phyloP scores from a whole-genome alignment of 2,113 vertebrate genomes.

The Tychaedon coryphoeus region DNA sequence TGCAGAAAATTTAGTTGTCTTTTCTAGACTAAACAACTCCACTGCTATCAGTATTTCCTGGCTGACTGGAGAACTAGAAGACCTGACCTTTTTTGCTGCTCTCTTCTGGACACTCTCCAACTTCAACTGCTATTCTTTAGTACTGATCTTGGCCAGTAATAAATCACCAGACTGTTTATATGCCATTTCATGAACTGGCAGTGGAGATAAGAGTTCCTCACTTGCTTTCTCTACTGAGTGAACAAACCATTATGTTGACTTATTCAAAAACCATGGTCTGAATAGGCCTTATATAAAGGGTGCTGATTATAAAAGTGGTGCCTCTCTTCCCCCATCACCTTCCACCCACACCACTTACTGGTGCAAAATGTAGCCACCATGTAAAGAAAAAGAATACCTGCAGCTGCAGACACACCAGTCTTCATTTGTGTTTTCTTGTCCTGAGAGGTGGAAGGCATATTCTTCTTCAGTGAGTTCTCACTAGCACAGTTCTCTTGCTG shows the following conservation, averaged over 20 bases:
- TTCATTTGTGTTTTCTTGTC: slow-evolving; percentile 38
- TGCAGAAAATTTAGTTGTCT: neutral
- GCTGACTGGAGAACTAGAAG: neutral
- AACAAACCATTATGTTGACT: neutral
- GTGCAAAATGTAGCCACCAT: neutral
- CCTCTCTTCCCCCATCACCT: neutral
- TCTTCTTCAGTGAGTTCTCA: slow-evolving; percentile 60
- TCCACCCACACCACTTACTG: neutral
- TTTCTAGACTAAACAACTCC: slow-evolving; percentile 45
- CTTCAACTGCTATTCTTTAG: neutral
- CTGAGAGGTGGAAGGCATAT: slow-evolving; percentile 35
- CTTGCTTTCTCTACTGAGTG: neutral
- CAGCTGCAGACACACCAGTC: slow-evolving; percentile 28
- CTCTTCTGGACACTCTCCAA: slow-evolving; percentile 18
- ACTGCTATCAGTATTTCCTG: slow-evolving; percentile 32
- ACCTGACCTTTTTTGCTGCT: neutral
- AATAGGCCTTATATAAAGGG: neutral
- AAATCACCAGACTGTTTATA: neutral
- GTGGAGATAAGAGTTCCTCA: neutral
- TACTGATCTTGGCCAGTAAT: neutral
- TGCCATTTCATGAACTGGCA: neutral
- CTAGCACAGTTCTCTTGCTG: slow-evolving; percentile 15
- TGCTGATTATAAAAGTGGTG: neutral
- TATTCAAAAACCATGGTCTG: neutral
- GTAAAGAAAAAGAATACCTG: slow-evolving; percentile 69